Evolutionary conservation across 2,113 vertebrate species (phyloP).

Genomic region (human (Homo sapiens)): DNA sequence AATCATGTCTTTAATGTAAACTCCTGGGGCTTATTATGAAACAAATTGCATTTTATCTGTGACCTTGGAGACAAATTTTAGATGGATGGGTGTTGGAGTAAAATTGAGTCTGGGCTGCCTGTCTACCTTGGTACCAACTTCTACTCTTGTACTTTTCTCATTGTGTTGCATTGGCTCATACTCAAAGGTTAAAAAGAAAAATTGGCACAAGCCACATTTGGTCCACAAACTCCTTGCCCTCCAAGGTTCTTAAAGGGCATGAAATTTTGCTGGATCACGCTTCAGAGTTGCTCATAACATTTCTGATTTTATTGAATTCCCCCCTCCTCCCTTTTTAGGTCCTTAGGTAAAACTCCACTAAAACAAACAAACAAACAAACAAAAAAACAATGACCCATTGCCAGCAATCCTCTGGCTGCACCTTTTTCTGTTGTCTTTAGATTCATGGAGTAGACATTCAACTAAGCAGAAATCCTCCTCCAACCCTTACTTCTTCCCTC

Average conservation of each 20-base stretch:
- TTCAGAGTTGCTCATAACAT: neutral
- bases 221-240: neutral
- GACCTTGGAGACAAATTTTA: conserved; percentile 60
- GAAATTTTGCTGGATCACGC: neutral
- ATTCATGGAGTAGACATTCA: too few relatives aligned
- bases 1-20: conserved; percentile 69
- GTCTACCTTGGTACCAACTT: rapidly evolving
- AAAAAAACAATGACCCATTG: rapidly evolving
- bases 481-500: neutral
- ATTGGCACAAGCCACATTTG: neutral
- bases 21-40: conserved; percentile 67
- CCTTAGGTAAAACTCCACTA: too few relatives aligned
- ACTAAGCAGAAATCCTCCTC: neutral
- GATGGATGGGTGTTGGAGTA: conserved; percentile 46
- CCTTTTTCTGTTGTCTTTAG: neutral
- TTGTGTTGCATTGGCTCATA: neutral
- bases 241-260: neutral
- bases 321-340: neutral
- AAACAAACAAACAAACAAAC: neutral
- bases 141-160: neutral
- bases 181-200: neutral
- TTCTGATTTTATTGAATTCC: neutral
- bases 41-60: conserved; percentile 59
- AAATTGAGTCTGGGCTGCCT: neutral
- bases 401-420: rapidly evolving